Base-by-base conservation (phyloP, 1,140 invertebrate species). In the Drosophila tristis region DNA sequence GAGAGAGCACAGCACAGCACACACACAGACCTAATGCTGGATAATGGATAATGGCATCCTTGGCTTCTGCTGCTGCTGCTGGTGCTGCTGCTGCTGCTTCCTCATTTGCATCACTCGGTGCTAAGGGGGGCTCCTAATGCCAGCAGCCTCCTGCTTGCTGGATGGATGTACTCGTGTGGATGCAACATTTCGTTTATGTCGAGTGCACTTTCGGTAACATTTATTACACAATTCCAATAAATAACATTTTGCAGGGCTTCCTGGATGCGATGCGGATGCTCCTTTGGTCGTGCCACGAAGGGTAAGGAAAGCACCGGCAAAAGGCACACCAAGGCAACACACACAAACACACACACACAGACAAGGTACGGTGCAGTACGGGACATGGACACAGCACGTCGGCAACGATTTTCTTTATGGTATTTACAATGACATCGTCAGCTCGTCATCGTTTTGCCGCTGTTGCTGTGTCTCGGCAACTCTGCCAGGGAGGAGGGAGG, bases 161-260 rank as follows among this genome's bases (percentile, higher is more conserved):
- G 31, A 45, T 44, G 62, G 9, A 35, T 23, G 20, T 6, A 25
- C 49, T n/a, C 20, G 9, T 49, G 25, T 54, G 54, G 44, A 68
- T 77, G 76, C 68, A 75, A 63, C 73, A 80, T 85, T 77, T 85
- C 77, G 73, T 78, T 84, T 68, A 85, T 64, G 77, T 85, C 80
- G 66, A 85, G 80, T 85, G 81, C 80, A 85, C 77, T 85, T 85
- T 85, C 67, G 80, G 80, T 80, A 74, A 85, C 77, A 85, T 86
- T 85, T 77, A 85, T 85, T 85, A 86, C 77, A 85, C 81, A 86
- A 86, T 85, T 85, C 80, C 81, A 85, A 85, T 85, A 85, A 85
- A 85, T 85, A 85, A 85, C 81, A 86, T 85, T 85, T 85, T 67
- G 61, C 61, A 66, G 73, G 73, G 64, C 73, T 85, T 84, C 80